phyloP scores from a whole-genome alignment of 2,113 vertebrate genomes.

The Cynoglossus semilaevis region DNA sequence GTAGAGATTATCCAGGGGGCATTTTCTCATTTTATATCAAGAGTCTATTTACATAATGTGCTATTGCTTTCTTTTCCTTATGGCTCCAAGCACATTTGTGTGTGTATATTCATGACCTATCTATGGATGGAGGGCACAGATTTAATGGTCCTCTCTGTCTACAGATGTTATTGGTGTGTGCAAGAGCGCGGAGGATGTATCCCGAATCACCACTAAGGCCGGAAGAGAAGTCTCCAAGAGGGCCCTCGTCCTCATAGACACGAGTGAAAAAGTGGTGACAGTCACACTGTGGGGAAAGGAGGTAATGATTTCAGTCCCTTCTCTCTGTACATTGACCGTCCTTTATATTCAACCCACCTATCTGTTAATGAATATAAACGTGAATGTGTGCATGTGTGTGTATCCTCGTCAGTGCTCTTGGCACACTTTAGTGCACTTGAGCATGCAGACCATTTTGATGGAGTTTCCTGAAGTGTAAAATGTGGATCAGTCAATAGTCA shows the following conservation, averaged over 20 bases:
- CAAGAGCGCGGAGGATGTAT: conserved; percentile 83
- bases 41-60: background rate
- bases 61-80: background rate
- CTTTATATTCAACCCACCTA: background rate
- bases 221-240: conserved; percentile 88
- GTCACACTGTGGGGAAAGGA: conserved; percentile 89
- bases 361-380: conserved; percentile 31
- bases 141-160: conserved; percentile 14
- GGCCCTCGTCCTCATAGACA: conserved; percentile 84
- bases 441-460: conserved; percentile 32
- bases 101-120: conserved; percentile 1
- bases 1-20: conserved; percentile 4
- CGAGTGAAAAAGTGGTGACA: conserved; percentile 83
- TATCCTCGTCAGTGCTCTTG: background rate
- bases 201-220: conserved; percentile 81
- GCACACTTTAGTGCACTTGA: conserved; percentile 6
- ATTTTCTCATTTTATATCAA: conserved; percentile 19
- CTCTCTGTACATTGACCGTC: background rate
- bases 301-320: conserved; percentile 66
- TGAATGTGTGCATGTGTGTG: conserved; percentile 14
- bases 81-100: conserved; percentile 1
- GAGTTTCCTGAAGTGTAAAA: conserved; percentile 49
- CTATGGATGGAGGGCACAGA: background rate
- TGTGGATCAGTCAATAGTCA: conserved; percentile 32
- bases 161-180: conserved; percentile 91